Evolutionary conservation across 2,113 vertebrate species (phyloP).

Genomic region (Mesocricetus auratus): DNA sequence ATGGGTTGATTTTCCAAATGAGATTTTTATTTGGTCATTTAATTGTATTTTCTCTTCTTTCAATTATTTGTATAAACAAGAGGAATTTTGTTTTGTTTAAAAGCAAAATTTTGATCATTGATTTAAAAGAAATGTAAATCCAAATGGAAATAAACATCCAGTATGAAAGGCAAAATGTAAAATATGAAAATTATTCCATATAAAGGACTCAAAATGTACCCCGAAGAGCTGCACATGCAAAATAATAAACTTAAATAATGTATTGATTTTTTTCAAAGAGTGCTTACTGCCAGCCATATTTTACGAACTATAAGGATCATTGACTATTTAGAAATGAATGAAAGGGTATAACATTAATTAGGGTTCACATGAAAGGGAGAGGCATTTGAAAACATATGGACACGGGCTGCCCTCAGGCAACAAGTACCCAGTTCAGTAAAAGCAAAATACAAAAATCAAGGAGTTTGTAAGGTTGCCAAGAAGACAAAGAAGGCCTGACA

Average conservation of each 20-base stretch:
- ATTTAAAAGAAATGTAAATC: neutral
- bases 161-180: neutral
- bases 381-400: neutral
- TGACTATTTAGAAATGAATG: neutral
- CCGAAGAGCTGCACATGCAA: neutral
- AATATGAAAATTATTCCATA: neutral
- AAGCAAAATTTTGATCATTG: neutral
- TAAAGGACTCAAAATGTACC: neutral
- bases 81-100: neutral
- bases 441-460: neutral
- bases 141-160: neutral
- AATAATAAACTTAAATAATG: neutral
- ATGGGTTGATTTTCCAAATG: constrained; percentile 17
- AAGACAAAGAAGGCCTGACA: neutral
- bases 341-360: neutral
- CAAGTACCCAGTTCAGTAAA: neutral
- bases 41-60: neutral
- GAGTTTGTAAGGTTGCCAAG: neutral
- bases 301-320: neutral
- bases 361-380: neutral
- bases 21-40: neutral
- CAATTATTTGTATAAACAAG: constrained; percentile 19
- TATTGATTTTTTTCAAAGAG: neutral
- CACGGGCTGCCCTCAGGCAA: neutral
- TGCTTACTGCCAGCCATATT: neutral